Base-by-base conservation (phyloP, 2,113 vertebrate species). In the Myotis lucifugus region DNA sequence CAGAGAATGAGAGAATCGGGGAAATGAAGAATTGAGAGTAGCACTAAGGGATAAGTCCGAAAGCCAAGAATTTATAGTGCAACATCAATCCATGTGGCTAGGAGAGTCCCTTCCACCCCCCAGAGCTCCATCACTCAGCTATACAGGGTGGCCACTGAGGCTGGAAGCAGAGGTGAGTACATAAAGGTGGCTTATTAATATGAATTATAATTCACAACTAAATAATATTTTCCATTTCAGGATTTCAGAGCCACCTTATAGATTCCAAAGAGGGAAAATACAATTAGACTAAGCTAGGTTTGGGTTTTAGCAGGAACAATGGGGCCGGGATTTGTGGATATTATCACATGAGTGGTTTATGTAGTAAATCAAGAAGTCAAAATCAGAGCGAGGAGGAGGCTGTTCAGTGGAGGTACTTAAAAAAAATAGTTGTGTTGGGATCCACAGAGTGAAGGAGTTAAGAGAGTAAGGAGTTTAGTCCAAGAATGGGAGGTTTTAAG, bases 221-320 rank as follows among this genome's bases (percentile, higher is more conserved):
- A 29, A n/a, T 74, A 66, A 76, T 40, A 81, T 40, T 77, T 92
- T 90, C 46, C 12, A 56, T 82, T 91, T 92, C 77, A 23, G 82
- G 66, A 67, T 48, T 67, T 87, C 13, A 17, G 32, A 56, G 10
- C 37, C 27, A 79, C 34, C 19, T 25, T 72, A 23, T 34, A 88
- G 74, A 85, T 85, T 85, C 40, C 66, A 19, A 90, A 87, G 19
- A 50, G 17, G 50, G 64, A 42, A 92, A 76, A 84, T 40, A 76
- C 3, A 46, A 42, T 40, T 70, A 56, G 21, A 64, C 56, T 72
- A 70, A 74, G 52, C 48, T 61, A 50, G 48, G 34, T 67, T 37
- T 81, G 59, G n/a, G 32, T 85, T 85, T 92, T 86, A 54, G 54
- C 42, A 90, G 78, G 11, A 88, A 84, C 48, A 81, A 66, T 66